Conservation (phyloP, 2,888 invertebrate genomes). For the Leucoma salicis region DNA sequence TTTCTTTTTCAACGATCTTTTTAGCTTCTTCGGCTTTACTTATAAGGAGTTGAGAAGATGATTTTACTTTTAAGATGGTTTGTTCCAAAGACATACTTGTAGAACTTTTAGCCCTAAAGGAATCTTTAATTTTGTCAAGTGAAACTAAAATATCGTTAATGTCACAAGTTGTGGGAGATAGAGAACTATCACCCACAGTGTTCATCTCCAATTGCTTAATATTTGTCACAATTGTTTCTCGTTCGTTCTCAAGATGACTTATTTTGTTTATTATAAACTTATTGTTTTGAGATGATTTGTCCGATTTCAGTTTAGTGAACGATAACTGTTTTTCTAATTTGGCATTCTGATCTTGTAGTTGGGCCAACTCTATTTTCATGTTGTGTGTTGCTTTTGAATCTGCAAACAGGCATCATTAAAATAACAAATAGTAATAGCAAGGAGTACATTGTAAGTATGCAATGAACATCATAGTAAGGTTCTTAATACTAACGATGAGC, state of each 20-base stretch:
- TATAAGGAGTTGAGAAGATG: constrained; percentile 63
- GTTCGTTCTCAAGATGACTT: constrained; percentile 52
- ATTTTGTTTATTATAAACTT: constrained; percentile 27
- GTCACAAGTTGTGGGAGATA: constrained; percentile 46
- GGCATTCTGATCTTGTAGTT: constrained; percentile 52
- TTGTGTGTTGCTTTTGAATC: constrained; percentile 74
- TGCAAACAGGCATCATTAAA: constrained; percentile 21
- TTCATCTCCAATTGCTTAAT: constrained; percentile 62
- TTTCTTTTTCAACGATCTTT: constrained; percentile 64
- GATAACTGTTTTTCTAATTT: constrained; percentile 53
- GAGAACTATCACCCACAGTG: constrained; percentile 55
- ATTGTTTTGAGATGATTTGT: constrained; percentile 34
- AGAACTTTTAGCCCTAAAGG: constrained; percentile 44
- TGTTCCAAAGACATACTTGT: constrained; percentile 53
- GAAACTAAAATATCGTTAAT: constrained; percentile 53
- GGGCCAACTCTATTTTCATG: constrained; percentile 65
- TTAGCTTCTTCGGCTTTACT: constrained; percentile 71
- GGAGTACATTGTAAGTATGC: too few species aligned
- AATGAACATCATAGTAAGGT: not conserved
- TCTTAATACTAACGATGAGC: constrained; percentile 60
- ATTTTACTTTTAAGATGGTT: constrained; percentile 58
- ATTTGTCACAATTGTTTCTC: constrained; percentile 52
- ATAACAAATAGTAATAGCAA: not conserved
- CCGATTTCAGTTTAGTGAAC: constrained; percentile 42
- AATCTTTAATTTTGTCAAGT: constrained; percentile 53